Conservation (phyloP, 1,140 invertebrate species). For the Chlorops oryzae region DNA sequence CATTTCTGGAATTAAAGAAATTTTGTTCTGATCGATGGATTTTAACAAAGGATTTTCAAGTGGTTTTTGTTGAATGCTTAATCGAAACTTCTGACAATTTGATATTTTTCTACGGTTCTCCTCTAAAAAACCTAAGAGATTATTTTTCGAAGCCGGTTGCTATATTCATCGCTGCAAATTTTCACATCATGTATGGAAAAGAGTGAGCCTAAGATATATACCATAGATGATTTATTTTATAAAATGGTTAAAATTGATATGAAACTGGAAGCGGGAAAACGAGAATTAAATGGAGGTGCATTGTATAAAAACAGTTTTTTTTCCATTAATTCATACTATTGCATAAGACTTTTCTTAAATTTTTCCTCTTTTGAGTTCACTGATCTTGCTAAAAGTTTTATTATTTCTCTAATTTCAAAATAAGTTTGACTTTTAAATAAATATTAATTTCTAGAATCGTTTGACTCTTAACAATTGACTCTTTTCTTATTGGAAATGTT, state of each 20-base stretch:
- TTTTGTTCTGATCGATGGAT: background rate
- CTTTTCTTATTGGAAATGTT: too few species aligned
- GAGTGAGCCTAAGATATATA: background rate
- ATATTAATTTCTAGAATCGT: too few species aligned
- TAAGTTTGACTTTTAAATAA: too few species aligned
- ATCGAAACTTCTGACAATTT: background rate
- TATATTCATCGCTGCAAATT: background rate
- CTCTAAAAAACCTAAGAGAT: too few species aligned
- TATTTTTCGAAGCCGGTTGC: background rate
- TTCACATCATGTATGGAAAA: background rate
- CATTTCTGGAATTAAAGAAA: background rate
- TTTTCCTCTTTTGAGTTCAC: too few species aligned
- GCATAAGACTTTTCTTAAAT: too few species aligned
- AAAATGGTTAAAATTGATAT: too few species aligned
- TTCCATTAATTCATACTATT: background rate
- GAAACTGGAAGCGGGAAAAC: too few species aligned
- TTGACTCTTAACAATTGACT: too few species aligned
- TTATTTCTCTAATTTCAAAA: too few species aligned
- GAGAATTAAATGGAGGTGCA: background rate
- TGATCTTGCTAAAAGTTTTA: too few species aligned
- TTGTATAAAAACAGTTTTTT: background rate
- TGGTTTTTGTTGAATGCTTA: background rate
- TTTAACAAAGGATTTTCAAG: background rate
- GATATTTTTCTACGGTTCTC: background rate
- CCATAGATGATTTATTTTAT: background rate